Conservation (phyloP, 2,113 vertebrate genomes). For the Aptenodytes forsteri region DNA sequence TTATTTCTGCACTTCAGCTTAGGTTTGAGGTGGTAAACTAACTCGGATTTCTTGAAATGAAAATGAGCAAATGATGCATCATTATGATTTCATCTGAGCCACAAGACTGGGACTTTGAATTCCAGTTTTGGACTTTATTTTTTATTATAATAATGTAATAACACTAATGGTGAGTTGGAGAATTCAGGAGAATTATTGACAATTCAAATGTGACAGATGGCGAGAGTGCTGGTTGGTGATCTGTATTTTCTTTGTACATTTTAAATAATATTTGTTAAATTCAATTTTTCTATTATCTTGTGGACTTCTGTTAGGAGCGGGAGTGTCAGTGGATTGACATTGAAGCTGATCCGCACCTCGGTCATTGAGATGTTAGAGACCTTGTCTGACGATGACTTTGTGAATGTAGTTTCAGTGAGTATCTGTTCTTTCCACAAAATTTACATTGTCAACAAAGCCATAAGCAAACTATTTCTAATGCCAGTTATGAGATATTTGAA, state of each 20-base stretch:
- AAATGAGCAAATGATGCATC: neutral
- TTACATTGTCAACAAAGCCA: neutral
- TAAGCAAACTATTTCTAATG: neutral
- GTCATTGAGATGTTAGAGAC: slow-evolving; percentile 98
- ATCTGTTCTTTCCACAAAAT: neutral
- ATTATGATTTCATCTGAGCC: neutral
- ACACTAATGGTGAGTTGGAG: neutral
- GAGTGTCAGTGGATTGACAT: slow-evolving; percentile 93
- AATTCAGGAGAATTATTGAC: neutral
- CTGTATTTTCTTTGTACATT: neutral
- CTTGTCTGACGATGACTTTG: slow-evolving; percentile 96
- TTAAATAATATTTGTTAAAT: neutral
- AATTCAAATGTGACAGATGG: neutral
- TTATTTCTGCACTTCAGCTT: slow-evolving; percentile 3
- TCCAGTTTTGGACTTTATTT: neutral
- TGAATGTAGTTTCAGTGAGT: slow-evolving; percentile 99
- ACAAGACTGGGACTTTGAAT: neutral
- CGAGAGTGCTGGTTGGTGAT: neutral
- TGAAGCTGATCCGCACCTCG: slow-evolving; percentile 94
- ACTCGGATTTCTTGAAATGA: neutral
- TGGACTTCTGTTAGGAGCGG: slow-evolving; percentile 82
- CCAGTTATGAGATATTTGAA: neutral
- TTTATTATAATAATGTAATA: neutral
- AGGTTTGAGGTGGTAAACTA: neutral
- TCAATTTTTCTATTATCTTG: neutral